Evolutionary conservation across 1,140 invertebrate species (phyloP), one percentile per base, ranked within the genome.

Genomic region (Vanessa tameamea): DNA sequence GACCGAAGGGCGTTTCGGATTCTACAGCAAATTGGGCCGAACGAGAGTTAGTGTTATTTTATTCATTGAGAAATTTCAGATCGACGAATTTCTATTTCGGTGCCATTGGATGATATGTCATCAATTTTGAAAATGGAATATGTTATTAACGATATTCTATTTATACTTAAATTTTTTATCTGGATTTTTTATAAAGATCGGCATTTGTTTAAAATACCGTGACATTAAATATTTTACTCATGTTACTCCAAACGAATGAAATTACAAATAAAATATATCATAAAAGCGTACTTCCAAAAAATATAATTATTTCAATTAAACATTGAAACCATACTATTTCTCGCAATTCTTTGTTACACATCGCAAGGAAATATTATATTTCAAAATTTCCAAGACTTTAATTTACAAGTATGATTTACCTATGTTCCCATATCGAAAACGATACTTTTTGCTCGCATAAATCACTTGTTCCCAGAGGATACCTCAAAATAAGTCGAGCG

Each of bases 21-120:
- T 75, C 63, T 61, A 71, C 70, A 69, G 69, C 71, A 70, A 72
- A 76, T 75, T 72, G 65, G 69, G 69, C 51, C 48, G 69, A 78
- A 67, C 73, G 51, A 68, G 66, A 75, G 70, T 78, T 73, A 75
- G 61, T 72, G 70, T 75, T 75, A 78, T 78, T 78, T 78, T 78
- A 78, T 78, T 78, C 73, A 75, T 75, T 75, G 77, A 61, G 66
- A 65, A 77, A 67, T 74, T 74, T 74, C 72, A 68, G 72, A 73
- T 73, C 72, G 64, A 73, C 57, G 68, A 69, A 55, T 61, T 69
- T 13, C 57, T 69, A 69, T 69, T 69, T 61, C 68, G 55, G 26
- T 69, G 13, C 31, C 43, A 23, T 61, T n/a, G 57, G 26, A 37
- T 31, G 26, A 37, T 61, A 61, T 61, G 23, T 37, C 6, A 26